phyloP scores from a whole-genome alignment of 2,797 vertebrate genomes.

The Lophotriccus pileatus region DNA sequence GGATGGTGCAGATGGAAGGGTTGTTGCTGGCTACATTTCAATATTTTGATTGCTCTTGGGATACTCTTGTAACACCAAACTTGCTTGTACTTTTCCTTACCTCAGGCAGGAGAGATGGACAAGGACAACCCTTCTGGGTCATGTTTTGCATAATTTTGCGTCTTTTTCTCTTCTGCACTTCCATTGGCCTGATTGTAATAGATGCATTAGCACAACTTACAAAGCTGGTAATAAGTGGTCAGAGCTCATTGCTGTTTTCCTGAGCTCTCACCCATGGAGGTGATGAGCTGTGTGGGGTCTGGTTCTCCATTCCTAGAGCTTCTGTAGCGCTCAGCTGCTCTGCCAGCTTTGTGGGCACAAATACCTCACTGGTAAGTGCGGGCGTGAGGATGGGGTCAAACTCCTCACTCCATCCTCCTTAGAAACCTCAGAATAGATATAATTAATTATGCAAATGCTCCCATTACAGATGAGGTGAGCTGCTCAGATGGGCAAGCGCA shows the following conservation, averaged over 20 bases:
- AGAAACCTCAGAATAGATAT: background rate
- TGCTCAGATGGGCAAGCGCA: background rate
- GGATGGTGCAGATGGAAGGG: accelerated
- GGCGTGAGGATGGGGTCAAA: no score
- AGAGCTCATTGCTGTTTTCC: background rate
- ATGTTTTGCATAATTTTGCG: background rate
- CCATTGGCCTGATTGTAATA: background rate
- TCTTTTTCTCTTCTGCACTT: background rate
- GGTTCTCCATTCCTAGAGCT: background rate
- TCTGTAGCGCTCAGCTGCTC: background rate
- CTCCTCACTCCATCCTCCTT: background rate
- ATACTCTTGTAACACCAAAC: background rate
- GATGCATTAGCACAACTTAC: background rate
- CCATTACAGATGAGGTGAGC: background rate
- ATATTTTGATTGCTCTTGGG: background rate
- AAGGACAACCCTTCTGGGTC: background rate
- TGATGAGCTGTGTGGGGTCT: background rate
- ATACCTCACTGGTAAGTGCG: background rate
- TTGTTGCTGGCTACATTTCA: background rate
- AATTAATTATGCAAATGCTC: background rate
- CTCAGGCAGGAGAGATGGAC: background rate
- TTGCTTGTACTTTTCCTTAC: background rate
- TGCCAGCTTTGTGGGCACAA: background rate
- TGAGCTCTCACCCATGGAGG: background rate
- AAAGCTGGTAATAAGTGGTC: background rate